These are phyloP conservation scores for Eidolon dupreanum DNA, from an alignment of 2,797 vertebrate genomes.

Conservation along the genomic window DNA sequence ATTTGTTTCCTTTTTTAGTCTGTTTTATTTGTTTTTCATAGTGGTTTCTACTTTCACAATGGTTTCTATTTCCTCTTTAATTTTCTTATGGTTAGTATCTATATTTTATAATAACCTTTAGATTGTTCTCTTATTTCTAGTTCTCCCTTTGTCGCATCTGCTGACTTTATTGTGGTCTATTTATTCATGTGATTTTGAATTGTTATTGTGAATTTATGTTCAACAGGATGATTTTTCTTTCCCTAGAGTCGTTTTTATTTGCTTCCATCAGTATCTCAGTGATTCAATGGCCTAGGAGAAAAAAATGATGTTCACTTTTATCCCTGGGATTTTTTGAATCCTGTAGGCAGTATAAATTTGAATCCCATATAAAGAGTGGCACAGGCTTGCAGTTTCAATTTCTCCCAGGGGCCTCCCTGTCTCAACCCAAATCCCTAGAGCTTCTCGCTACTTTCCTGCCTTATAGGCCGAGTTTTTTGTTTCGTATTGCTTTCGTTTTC, in stretches of 20 bases:
- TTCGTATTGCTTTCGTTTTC: neutral
- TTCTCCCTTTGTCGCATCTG: neutral
- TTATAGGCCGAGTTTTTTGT: neutral
- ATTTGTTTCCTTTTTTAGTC: neutral
- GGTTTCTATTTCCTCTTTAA: neutral
- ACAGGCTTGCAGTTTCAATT: neutral
- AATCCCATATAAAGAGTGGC: neutral
- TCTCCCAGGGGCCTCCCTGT: neutral
- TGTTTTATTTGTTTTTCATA: neutral
- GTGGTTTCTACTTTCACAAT: neutral
- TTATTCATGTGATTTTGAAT: neutral
- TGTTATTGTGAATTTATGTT: neutral
- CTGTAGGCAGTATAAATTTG: neutral
- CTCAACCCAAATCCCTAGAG: neutral
- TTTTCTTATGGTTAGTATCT: neutral
- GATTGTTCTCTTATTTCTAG: neutral
- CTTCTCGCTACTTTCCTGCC: neutral
- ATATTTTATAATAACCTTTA: neutral
- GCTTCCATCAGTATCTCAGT: neutral
- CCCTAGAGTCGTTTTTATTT: neutral
- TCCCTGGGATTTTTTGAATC: neutral
- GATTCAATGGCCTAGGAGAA: neutral
- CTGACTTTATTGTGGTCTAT: neutral
- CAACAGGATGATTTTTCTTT: neutral
- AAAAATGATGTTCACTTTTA: neutral